A percentile compares a stretch with the other conserved stretches of the same genome.
These are phyloP conservation scores for Limnodromus scolopaceus DNA, from an alignment of 2,797 vertebrate species.

Conservation along the genomic window DNA sequence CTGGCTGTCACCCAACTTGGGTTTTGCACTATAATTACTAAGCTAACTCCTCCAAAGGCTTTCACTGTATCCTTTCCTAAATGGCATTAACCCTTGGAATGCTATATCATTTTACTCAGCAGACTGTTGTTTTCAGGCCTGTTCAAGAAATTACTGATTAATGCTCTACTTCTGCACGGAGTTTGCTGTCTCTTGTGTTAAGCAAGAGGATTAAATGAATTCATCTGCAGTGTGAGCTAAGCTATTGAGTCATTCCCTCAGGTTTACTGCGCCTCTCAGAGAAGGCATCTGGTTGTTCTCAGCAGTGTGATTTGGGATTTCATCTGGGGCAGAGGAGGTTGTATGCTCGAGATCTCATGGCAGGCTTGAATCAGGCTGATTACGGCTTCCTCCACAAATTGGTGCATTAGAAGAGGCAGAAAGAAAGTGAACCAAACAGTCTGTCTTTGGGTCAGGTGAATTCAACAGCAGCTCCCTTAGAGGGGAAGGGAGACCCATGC, in stretches of 20 bases:
- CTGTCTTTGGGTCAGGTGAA: neutral
- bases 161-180: fast-evolving
- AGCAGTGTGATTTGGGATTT: neutral
- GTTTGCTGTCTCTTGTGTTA: neutral
- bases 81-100: neutral
- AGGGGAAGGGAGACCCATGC: no score
- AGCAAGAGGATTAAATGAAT: neutral
- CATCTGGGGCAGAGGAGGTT: neutral
- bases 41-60: neutral
- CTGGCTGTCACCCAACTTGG: neutral
- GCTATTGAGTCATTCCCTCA: neutral
- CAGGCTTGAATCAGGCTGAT: neutral
- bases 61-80: neutral
- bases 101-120: neutral
- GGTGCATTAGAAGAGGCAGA: neutral
- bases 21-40: neutral
- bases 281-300: neutral
- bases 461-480: neutral
- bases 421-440: neutral
- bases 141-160: neutral
- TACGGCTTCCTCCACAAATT: neutral
- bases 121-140: neutral
- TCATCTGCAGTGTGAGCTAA: neutral
- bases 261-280: neutral
- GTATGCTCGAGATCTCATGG: neutral